Base-by-base conservation (phyloP, 2,113 vertebrate genomes). In the Calidris pugnax region DNA sequence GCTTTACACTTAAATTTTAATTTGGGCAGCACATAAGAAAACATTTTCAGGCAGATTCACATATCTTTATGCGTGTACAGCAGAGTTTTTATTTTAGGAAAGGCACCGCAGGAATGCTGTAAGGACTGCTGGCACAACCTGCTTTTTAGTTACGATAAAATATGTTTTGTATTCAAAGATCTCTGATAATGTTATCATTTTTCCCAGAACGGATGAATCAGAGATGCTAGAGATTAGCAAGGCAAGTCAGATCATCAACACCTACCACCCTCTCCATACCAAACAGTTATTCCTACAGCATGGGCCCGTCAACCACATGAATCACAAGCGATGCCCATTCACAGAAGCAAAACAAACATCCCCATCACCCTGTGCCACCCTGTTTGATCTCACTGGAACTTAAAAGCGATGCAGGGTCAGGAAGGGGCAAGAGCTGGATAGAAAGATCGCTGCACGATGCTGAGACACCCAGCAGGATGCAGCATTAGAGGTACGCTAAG, bases 341-440 rank as follows among this genome's bases (percentile, higher is more conserved):
- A 85, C 62, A 87, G 89, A 87, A 92, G 59, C 71, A 92, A 89
- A 96, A 85, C 77, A 96, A 95, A 92, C 71, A 85, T 27, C 50
- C 33, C 73, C 3, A 8, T 83, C 90, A 77, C 79, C 71, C 60
- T 35, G 43, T 95, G 93, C 85, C 85, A 96, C 67, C 56, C 57
- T 95, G 79, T 95, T 96, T 94, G 90, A 96, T 88, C 93, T 96
- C 47, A 15, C 35, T 81, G 88, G 51, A 89, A 96, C 83, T 90
- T 95, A 78, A 97, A 96, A 96, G 90, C 0, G 0, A 41, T 21
- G 56, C 33, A 83, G 93, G 96, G 92, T 96, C 95, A 96, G 68
- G 51, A 35, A 92, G 57, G 86, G 85, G 88, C 88, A 93, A 71
- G 56, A 72, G 51, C 66, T 92, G 80, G 76, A 75, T 6, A 78